Evolutionary conservation across 2,113 vertebrate species (phyloP), one percentile per base, ranked within the genome.

Genomic region (Gadus chalcogrammus): DNA sequence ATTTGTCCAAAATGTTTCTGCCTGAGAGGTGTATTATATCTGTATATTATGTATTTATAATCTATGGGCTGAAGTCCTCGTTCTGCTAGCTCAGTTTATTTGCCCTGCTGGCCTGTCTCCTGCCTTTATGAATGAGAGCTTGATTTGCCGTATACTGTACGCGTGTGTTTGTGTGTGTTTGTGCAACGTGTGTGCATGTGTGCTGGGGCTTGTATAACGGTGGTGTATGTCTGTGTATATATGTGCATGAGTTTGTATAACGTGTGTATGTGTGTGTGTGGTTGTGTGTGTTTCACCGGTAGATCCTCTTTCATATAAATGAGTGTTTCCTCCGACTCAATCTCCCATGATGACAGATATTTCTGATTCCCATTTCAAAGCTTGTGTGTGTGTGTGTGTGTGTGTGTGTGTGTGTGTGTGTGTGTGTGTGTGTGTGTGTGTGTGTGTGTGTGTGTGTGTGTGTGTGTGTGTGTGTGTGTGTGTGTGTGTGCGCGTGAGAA

Each of bases 271-370:
- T 74, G 69, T 73, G 70, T 67, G 63, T 69, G 70, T 78, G 69
- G 77, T 61, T 81, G 66, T 56, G 67, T 69, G 56, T 27, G 63
- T 60, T 73, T 82, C 76, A 67, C 73, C 77, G 24, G 64, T 65
- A 64, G 76, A 87, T 88, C 79, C 67, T 75, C 73, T 90, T 90
- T 90, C 87, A 85, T 86, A 81, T 82, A 79, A 85, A 88, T 85
- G 72, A 83, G 77, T 82, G 81, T 86, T 86, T 87, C 72, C 74
- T 80, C 69, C 79, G 73, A 69, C 71, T 61, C 65, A 64, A 76
- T 70, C 67, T 84, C 73, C 78, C 73, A 64, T 3, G 81, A 74
- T 76, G 76, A 83, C 70, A 73, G 76, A 83, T 70, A 53, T 67
- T 0, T 58, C 55, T 58, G 55, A 16, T 58, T 58, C 15, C 15